Percentiles rank a stretch among this genome's conserved stretches.
Conservation (phyloP, 2,113 vertebrate species). For the Dipodomys stephensi region DNA sequence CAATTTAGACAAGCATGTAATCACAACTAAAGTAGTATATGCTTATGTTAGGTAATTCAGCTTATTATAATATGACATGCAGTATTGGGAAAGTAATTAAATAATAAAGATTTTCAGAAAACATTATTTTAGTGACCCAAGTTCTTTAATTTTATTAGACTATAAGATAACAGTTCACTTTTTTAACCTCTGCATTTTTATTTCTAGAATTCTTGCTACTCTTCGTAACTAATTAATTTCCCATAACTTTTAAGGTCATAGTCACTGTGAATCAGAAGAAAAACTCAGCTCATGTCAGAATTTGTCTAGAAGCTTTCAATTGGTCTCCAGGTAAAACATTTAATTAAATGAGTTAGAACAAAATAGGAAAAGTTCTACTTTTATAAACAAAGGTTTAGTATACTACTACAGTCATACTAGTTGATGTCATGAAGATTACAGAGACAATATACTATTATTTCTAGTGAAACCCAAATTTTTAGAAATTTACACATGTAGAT, state of each 20-base stretch:
- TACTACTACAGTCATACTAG: constrained; percentile 32
- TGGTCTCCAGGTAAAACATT: constrained; percentile 71
- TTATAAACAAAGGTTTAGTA: constrained; percentile 5
- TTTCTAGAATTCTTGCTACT: constrained; percentile 78
- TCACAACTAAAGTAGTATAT: constrained; percentile 31
- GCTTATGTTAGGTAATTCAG: constrained; percentile 5
- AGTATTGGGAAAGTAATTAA: background rate
- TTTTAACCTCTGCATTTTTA: constrained; percentile 74
- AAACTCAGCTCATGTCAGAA: constrained; percentile 81
- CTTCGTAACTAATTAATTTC: constrained; percentile 82
- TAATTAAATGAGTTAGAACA: constrained; percentile 69
- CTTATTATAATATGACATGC: background rate
- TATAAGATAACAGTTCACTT: constrained; percentile 56
- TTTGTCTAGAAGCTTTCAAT: constrained; percentile 75
- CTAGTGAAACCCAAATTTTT: background rate
- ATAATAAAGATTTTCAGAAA: constrained; percentile 45
- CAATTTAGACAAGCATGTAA: constrained; percentile 1
- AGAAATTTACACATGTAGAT: background rate
- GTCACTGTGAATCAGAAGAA: constrained; percentile 82
- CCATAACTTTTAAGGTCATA: constrained; percentile 75
- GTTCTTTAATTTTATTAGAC: constrained; percentile 46
- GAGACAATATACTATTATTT: constrained; percentile 18
- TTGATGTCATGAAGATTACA: constrained; percentile 54
- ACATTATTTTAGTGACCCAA: constrained; percentile 55
- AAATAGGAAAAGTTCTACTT: constrained; percentile 63